phyloP scores from a whole-genome alignment of 2,797 vertebrate species.

The Pterois miles region DNA sequence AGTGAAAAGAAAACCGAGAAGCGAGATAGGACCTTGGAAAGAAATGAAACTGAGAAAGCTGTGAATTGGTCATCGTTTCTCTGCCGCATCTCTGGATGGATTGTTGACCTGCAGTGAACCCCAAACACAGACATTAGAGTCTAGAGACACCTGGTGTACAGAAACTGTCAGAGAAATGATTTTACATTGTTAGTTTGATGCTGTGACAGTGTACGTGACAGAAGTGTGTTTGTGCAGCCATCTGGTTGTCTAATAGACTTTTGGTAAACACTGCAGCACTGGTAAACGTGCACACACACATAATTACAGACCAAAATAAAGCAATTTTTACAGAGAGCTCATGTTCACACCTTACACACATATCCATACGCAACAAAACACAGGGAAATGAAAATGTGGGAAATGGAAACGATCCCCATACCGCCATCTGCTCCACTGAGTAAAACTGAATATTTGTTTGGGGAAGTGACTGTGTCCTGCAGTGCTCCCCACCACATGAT shows the following conservation, averaged over 20 bases:
- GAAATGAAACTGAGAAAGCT: constrained; percentile 12
- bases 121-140: constrained; percentile 13
- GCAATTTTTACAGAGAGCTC: background rate
- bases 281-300: constrained; percentile 7
- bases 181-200: constrained; percentile 16
- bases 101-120: constrained; percentile 12
- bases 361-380: background rate
- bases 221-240: constrained; percentile 29
- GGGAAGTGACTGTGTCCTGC: background rate
- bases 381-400: background rate
- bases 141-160: constrained; percentile 5
- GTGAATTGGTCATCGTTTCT: constrained; percentile 20
- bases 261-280: constrained; percentile 41
- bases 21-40: background rate
- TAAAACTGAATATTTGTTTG: background rate
- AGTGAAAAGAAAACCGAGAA: constrained; percentile 4
- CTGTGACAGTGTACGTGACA: background rate
- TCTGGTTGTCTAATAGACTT: constrained; percentile 45
- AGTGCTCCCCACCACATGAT: background rate
- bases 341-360: background rate
- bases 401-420: no score
- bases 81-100: constrained; percentile 15
- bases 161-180: background rate
- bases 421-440: background rate
- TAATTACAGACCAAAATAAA: constrained; percentile 7